Evolutionary conservation across 2,888 invertebrate genomes (phyloP).

Genomic region (Xanthia icteritia): DNA sequence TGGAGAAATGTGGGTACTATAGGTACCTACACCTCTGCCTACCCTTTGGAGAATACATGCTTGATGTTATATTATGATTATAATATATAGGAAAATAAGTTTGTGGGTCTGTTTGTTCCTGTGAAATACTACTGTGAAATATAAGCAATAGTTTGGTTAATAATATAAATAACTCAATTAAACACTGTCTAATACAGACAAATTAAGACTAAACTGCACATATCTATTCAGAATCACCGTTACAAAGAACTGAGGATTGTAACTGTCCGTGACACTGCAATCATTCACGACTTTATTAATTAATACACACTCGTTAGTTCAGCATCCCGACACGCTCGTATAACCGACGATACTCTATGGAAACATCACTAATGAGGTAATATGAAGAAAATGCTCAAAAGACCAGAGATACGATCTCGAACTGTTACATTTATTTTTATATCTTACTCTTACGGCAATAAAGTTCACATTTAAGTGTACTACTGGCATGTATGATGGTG

Average conservation of each 20-base stretch:
- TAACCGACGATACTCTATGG: slow-evolving; percentile 53
- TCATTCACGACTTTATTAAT: slow-evolving; percentile 65
- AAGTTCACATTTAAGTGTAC: slow-evolving; percentile 37
- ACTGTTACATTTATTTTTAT: neutral
- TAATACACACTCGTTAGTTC: slow-evolving; percentile 62
- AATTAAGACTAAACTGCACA: slow-evolving; percentile 44
- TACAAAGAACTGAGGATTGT: slow-evolving; percentile 44
- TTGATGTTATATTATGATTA: too few relatives aligned
- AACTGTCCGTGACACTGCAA: slow-evolving; percentile 46
- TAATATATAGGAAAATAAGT: neutral
- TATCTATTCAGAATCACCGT: slow-evolving; percentile 39
- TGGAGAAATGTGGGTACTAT: too few relatives aligned
- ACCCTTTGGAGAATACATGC: too few relatives aligned
- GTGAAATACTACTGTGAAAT: neutral
- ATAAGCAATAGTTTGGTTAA: neutral
- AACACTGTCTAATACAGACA: slow-evolving; percentile 13
- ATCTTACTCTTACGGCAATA: slow-evolving; percentile 11
- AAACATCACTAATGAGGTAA: slow-evolving; percentile 54
- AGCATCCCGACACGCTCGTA: slow-evolving; percentile 59
- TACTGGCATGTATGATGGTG: neutral
- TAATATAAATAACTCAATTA: slow-evolving; percentile 23
- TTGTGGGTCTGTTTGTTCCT: neutral
- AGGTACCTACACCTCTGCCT: too few relatives aligned
- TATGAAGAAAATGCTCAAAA: slow-evolving; percentile 46
- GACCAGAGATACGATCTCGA: slow-evolving; percentile 37